Base-by-base conservation (phyloP, 2,888 invertebrate genomes). In the Eilema depressum region DNA sequence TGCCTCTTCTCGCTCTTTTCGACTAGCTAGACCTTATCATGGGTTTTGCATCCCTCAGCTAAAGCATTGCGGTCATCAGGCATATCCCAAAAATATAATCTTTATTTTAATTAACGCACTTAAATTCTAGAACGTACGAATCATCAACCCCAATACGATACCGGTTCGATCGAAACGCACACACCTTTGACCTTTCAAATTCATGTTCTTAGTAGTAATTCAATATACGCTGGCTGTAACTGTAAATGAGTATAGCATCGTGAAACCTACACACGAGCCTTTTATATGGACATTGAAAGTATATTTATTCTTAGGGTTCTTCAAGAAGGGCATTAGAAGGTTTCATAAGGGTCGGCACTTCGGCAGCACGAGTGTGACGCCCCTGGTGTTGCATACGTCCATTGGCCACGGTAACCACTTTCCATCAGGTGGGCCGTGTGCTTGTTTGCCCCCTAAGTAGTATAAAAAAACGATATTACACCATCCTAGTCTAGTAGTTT, bases 171-270 rank as follows among this genome's bases (percentile, higher is more conserved):
- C 20, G 30, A 61, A 61, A 61, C 30, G 2, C 57, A 11, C 57
- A 25, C 61, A 61, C 61, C 30, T 33, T 60, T 28, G 28, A 61
- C 61, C 30, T 61, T 61, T 30, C 17, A 11, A 33, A 30, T 30
- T 61, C 20, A n/a, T 28, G 26, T 61, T 61, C 60, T 30, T 30
- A 61, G 28, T n/a, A 30, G 60, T 30, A 61, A 61, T 60, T 61
- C 60, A 61, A 30, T 30, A 30, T 30, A n/a, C 17, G 60, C 28
- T 30, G 26, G 28, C 30, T 30, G 2, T 28, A 61, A 33, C 10
- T 0, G 10, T 61, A 61, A 28, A 26, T 59, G 25, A 59, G 23
- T 14, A 59, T 26, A 25, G 23, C 57, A 60, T 60, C 26, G 30
- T 20, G 60, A 60, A 60, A 60, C 60, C 17, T 60, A 60, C 53